Conservation (phyloP, 2,888 invertebrate species). For the Meandrusa payeni region DNA sequence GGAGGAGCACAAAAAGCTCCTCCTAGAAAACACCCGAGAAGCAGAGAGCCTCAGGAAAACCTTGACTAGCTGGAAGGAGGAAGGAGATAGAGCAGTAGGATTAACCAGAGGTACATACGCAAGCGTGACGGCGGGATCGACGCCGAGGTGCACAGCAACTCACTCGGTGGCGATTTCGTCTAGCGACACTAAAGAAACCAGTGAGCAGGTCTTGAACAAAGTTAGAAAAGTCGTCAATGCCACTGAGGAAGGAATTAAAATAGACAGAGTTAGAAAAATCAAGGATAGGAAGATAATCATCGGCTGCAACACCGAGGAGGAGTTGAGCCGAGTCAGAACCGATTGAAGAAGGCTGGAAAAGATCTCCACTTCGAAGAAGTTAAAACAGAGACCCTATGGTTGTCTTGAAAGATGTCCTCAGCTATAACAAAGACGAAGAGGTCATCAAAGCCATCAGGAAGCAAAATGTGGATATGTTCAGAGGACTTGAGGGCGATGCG, state of each 20-base stretch:
- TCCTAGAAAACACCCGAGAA: not conserved
- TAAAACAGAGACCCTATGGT: conserved; percentile 1
- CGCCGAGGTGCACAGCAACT: not conserved
- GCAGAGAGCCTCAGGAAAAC: not conserved
- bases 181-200: not conserved
- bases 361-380: not conserved
- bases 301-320: not conserved
- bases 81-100: no score
- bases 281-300: not conserved
- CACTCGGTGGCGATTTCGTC: not conserved
- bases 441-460: not conserved
- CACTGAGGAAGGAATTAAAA: conserved; percentile 1
- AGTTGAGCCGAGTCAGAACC: not conserved
- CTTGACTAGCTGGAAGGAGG: no score
- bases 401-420: not conserved
- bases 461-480: not conserved
- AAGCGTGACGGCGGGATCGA: not conserved
- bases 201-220: not conserved
- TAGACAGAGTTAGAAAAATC: not conserved
- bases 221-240: not conserved
- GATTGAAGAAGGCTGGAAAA: no score
- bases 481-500: not conserved
- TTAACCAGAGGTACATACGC: not conserved
- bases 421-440: not conserved
- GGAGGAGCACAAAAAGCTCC: no score